Evolutionary conservation across 2,113 vertebrate species (phyloP).

Genomic region (Dipodomys ordii): DNA sequence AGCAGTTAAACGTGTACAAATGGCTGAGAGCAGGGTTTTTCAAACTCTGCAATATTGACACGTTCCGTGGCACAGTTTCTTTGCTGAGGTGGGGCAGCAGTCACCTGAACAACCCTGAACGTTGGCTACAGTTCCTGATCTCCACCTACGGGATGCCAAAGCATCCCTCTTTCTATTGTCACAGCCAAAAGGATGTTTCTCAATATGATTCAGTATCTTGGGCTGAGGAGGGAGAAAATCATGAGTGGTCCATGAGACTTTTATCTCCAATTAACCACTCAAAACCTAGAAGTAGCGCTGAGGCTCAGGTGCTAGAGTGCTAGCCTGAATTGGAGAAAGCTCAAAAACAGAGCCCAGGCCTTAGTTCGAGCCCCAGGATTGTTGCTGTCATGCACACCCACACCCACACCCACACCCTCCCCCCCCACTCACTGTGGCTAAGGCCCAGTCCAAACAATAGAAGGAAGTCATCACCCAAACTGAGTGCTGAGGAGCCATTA

Average conservation of each 20-base stretch:
- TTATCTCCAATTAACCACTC: too few species aligned
- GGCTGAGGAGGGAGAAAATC: too few species aligned
- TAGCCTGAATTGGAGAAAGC: too few species aligned
- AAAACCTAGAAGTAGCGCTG: too few species aligned
- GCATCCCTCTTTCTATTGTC: too few species aligned
- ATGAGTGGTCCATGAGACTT: too few species aligned
- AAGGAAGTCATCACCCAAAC: not conserved
- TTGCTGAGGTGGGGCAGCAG: not conserved
- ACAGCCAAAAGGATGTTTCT: not conserved
- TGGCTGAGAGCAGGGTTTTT: not conserved
- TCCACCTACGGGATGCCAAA: not conserved
- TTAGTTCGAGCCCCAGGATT: too few species aligned
- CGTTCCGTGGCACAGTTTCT: not conserved
- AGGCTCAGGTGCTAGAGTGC: too few species aligned
- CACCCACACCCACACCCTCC: too few species aligned
- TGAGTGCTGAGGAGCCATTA: not conserved
- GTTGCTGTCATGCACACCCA: too few species aligned
- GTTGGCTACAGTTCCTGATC: not conserved
- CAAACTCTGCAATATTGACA: not conserved
- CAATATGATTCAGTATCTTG: not conserved
- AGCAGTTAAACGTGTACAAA: not conserved
- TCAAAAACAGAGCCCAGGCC: too few species aligned
- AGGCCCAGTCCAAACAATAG: not conserved
- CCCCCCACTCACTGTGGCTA: not conserved
- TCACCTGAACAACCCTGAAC: not conserved